Base-by-base conservation (phyloP, 2,888 invertebrate genomes). In the Asteroscopus sphinx region DNA sequence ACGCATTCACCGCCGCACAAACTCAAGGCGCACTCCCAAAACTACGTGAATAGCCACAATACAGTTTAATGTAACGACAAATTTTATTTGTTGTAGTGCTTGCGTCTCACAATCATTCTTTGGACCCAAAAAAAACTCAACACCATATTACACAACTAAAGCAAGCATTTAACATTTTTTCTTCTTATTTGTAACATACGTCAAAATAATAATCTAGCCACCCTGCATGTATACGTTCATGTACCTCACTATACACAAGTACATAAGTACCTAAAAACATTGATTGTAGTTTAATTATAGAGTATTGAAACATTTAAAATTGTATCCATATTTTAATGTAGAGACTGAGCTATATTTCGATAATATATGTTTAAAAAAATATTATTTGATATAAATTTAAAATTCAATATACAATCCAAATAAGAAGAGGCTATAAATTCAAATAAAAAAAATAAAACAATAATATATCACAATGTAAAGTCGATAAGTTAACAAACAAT, bases 1-100 rank as follows among this genome's bases (percentile, higher is more conserved):
- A 74, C 77, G 64, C 62, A 62, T 69, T 63, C 77, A 75, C 84
- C 83, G 83, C 86, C 86, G 86, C 84, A 59, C 77, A 74, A 77
- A 77, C 74, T 68, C 79, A 63, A 61, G 68, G 74, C 77, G 70
- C 76, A 70, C 61, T 64, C 55, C 61, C 56, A 32, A 44, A 64
- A 75, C 69, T 64, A 59, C 61, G 36, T 41, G 41, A 39, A 60
- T 57, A 72, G 42, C 46, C 45, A 69, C 39, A 57, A 42, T 60
- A 54, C n/a, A 45, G 16, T 33, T 47, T 45, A 51, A 41, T 36
- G 33, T 49, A 57, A 68, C 61, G 26, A 62, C 46, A 54, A 61
- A 33, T 63, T 69, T 37, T 32, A 49, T 16, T 28, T 63, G 37
- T 57, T 55, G 42, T 44, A 66, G 40, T 35, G 44, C 56, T 57